Conservation (phyloP, 1,140 invertebrate genomes). For the Drosophila erecta region DNA sequence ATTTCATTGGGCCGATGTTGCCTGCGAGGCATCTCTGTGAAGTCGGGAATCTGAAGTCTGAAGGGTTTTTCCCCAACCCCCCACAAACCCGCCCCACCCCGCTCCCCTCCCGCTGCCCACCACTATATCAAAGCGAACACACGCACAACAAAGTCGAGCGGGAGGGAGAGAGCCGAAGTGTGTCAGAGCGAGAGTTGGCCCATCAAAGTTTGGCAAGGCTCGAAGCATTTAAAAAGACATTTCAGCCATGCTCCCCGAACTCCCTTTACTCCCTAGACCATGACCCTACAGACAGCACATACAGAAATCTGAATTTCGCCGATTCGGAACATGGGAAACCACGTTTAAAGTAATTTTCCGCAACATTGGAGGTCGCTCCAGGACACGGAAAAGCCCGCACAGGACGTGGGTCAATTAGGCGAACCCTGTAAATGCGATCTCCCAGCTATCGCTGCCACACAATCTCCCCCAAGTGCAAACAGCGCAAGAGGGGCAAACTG, state of each 20-base stretch:
- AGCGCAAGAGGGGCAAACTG: neutral
- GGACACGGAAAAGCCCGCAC: constrained; percentile 9
- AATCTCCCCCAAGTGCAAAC: constrained; percentile 24
- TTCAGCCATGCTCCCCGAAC: neutral
- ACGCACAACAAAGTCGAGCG: neutral
- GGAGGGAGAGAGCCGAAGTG: neutral
- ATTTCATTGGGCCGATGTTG: constrained; percentile 41
- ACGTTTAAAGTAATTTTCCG: constrained; percentile 71
- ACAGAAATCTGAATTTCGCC: neutral
- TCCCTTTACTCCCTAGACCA: neutral
- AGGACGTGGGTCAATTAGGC: constrained; percentile 69
- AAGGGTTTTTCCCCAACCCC: constrained; percentile 24
- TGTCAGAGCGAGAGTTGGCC: constrained; percentile 8
- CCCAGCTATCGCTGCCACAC: neutral
- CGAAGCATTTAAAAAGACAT: constrained; percentile 42
- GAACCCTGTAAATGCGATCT: neutral
- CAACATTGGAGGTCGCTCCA: constrained; percentile 66
- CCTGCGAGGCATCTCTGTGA: constrained; percentile 34
- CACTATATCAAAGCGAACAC: constrained; percentile 10
- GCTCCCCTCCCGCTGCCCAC: neutral
- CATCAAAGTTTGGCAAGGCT: constrained; percentile 15
- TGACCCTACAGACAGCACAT: neutral
- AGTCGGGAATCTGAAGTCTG: constrained; percentile 8
- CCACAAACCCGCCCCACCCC: neutral
- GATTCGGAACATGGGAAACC: neutral